A percentile compares a stretch with the other conserved stretches of the same genome.
These are phyloP conservation scores for Vanessa tameamea DNA, from an alignment of 1,140 invertebrate genomes.

Conservation along the genomic window DNA sequence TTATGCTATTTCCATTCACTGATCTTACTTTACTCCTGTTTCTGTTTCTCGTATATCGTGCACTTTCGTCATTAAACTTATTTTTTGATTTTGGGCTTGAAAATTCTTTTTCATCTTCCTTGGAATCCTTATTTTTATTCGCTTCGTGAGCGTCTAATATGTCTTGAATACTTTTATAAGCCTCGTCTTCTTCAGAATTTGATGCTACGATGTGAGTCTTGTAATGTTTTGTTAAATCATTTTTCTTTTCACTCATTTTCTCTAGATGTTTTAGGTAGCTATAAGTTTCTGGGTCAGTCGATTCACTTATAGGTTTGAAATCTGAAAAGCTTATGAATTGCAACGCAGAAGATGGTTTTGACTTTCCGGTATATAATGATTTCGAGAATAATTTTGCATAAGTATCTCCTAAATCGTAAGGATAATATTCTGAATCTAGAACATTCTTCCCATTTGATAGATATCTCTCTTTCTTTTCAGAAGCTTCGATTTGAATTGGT, in stretches of 20 bases:
- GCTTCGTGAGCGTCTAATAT: slow-evolving; percentile 67
- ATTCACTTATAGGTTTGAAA: slow-evolving; percentile 58
- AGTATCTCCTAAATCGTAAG: slow-evolving; percentile 42
- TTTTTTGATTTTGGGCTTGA: slow-evolving; percentile 38
- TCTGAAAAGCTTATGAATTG: slow-evolving; percentile 62
- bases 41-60: slow-evolving; percentile 28
- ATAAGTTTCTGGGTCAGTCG: slow-evolving; percentile 60
- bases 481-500: slow-evolving; percentile 42
- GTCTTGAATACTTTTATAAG: slow-evolving; percentile 66
- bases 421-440: slow-evolving; percentile 30
- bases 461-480: slow-evolving; percentile 61
- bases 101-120: slow-evolving; percentile 33
- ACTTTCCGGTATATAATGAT: slow-evolving; percentile 41
- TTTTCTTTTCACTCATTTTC: slow-evolving; percentile 46
- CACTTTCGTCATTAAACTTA: slow-evolving; percentile 36
- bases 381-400: slow-evolving; percentile 52
- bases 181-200: slow-evolving; percentile 54
- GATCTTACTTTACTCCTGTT: slow-evolving; percentile 46
- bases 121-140: slow-evolving; percentile 44
- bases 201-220: not conserved
- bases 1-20: slow-evolving; percentile 44
- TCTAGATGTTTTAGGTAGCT: slow-evolving; percentile 66
- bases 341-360: slow-evolving; percentile 44
- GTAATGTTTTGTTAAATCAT: not conserved
- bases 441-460: slow-evolving; percentile 40